These are phyloP conservation scores for Lagenorhynchus albirostris DNA, from an alignment of 2,113 vertebrate species.

Conservation along the genomic window DNA sequence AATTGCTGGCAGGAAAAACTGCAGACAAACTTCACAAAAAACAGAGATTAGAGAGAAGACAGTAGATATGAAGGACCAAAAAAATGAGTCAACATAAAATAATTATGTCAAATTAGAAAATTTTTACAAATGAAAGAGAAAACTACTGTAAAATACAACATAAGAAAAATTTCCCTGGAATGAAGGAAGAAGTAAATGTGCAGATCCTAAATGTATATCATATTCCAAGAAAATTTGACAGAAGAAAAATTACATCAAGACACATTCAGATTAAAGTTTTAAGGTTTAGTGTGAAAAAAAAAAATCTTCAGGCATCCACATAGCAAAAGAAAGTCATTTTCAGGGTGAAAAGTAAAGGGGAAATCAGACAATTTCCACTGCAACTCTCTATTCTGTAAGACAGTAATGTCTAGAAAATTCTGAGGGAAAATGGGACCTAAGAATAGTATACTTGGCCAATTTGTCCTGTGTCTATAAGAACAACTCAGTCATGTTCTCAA, in stretches of 20 bases:
- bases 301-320: not conserved
- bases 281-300: not conserved
- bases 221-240: not conserved
- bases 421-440: not conserved
- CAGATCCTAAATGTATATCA: not conserved
- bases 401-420: not conserved
- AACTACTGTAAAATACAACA: not conserved
- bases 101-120: not conserved
- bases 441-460: not conserved
- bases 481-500: not conserved
- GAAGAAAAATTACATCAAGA: not conserved
- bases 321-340: not conserved
- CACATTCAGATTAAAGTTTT: not conserved
- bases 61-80: not conserved
- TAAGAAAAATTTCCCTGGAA: not conserved
- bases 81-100: not conserved
- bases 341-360: not conserved
- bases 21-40: not conserved
- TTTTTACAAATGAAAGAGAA: not conserved
- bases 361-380: not conserved
- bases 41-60: not conserved
- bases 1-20: not conserved
- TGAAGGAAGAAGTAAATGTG: not conserved
- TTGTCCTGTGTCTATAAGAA: not conserved
- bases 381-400: not conserved